Base-by-base conservation (phyloP, 2,797 vertebrate species). In the Syngnathus acus region DNA sequence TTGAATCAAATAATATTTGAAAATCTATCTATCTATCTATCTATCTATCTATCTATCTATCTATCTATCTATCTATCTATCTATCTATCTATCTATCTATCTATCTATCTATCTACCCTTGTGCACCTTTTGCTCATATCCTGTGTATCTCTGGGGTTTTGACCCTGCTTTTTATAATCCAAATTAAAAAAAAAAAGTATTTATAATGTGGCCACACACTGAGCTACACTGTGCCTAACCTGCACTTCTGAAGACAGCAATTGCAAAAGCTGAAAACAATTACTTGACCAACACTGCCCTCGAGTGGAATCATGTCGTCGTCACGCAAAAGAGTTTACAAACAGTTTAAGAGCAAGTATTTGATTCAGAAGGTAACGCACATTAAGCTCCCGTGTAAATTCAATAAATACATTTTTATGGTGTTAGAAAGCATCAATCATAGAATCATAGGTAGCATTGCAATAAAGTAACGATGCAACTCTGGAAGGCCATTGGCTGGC, bases 371-470 rank as follows among this genome's bases (percentile, higher is more conserved):
- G 71, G 13, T 26, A 74, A 84, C 82, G 53, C 77, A 80, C 74
- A 32, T 32, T 79, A 68, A 83, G 66, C 74, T 82, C 73, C 65
- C 72, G 71, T 17, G 71, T 77, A 78, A 70, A 81, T 80, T 70
- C 78, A 64, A 79, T 50, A 70, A 71, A n/a, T 32, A 59, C 68
- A 76, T 78, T 75, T 75, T 53, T 19, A 74, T 76, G 69, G 74
- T 68, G 78, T 73, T 32, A 32, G 32, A 32, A 32, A 32, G 32
- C 32, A 32, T 32, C 4, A 4, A 32, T 43, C 7, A 43, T 43
- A 43, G 42, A 43, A 43, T 3, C 1, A 43, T 43, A 9, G 42
- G 2, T 9, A 43, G 9, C 42, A 43, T 9, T 43, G 9, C 11
- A 43, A 43, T 43, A 43, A 9, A 43, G 9, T 43, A 43, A 32